Evolutionary conservation across 2,113 vertebrate genomes (phyloP), one percentile per base, ranked within the genome.

Genomic region (Hippolais icterina): DNA sequence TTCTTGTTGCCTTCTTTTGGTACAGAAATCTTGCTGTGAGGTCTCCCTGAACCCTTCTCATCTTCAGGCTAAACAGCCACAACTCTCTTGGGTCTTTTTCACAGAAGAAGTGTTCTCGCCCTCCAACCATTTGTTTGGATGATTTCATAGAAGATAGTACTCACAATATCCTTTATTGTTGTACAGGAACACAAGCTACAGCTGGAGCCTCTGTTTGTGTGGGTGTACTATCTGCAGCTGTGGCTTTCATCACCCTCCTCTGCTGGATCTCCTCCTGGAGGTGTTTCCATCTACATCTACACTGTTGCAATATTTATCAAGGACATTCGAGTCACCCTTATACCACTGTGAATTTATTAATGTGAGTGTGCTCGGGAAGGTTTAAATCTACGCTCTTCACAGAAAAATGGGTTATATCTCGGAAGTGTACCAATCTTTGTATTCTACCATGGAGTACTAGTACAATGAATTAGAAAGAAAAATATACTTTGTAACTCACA

Each of bases 321-420:
- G 23, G 20, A 18, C 15, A 29, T 70, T 31, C 0, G 0, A 14
- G 18, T 21, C 28, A 66, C 9, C 6, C 5, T 54, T 61, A 31
- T 27, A 77, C 10, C 4, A 1, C 11, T 42, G 8, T 66, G n/a
- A 49, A 59, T 90, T 83, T 56, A 44, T 7, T 77, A 27, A 33
- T 35, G 6, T 35, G 64, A 63, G 6, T 28, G 11, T 47, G 12
- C 16, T 89, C 60, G 35, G 29, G 23, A 66, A 76, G 22, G 4
- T 17, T 90, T 61, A 56, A 35, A 75, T 39, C 19, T 42, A 16
- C 21, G 33, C 11, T 35, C 8, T 86, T 66, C 47, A n/a, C 15
- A 75, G 46, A 37, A 94, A 81, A 65, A 25, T 2, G 2, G 27
- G 21, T 33, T 71, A 35, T 24, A 8, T 71, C 14, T 94, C 20